Percentiles rank a stretch among this genome's conserved stretches.
Evolutionary conservation across 2,113 vertebrate genomes (phyloP).

Genomic region (Jacana jacana): DNA sequence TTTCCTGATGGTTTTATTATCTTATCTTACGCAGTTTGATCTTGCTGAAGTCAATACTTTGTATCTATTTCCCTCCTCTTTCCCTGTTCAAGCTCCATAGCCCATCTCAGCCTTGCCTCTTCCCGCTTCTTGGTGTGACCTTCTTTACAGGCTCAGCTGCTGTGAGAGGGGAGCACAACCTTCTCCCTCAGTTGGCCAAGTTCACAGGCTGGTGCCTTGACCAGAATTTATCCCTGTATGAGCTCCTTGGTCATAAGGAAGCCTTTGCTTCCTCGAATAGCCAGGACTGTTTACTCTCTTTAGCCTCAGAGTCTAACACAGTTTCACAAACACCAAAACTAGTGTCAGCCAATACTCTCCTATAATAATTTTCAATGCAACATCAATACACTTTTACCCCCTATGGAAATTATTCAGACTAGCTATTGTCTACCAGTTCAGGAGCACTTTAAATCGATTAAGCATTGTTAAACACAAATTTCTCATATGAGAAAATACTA

Average conservation of each 20-base stretch:
- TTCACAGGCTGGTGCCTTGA: neutral
- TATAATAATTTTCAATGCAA: neutral
- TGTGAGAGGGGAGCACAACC: neutral
- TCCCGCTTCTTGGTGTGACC: neutral
- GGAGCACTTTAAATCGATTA: neutral
- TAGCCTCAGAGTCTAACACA: fast-evolving
- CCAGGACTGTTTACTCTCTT: neutral
- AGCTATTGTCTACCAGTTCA: neutral
- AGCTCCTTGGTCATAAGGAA: neutral
- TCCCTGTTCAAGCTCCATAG: neutral
- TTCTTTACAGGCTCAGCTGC: neutral
- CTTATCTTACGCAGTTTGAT: neutral
- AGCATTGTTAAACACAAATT: neutral
- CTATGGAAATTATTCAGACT: neutral
- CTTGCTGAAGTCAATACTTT: neutral
- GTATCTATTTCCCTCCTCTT: neutral
- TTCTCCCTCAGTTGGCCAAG: neutral
- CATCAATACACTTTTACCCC: fast-evolving
- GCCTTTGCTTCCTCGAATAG: neutral
- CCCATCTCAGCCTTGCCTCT: neutral
- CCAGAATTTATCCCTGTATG: neutral
- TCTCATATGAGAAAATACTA: neutral
- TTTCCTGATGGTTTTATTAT: neutral
- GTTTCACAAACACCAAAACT: neutral
- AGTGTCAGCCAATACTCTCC: neutral